Evolutionary conservation across 2,888 invertebrate genomes (phyloP), one percentile per base, ranked within the genome.

Genomic region (Petrolisthes manimaculis): DNA sequence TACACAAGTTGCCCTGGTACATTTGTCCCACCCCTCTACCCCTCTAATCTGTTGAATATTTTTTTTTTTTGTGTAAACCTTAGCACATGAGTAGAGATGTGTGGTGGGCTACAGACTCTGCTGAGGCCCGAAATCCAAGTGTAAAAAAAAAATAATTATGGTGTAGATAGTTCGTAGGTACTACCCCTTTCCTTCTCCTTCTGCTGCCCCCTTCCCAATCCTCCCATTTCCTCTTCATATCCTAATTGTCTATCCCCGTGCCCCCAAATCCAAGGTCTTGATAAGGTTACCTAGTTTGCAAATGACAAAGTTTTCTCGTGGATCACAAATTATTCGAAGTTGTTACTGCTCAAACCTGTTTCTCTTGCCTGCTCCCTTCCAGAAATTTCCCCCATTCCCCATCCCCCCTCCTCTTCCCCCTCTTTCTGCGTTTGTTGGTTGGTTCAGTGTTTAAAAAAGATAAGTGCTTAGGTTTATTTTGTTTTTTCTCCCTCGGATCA

Each of bases 271-370:
- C 80, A 71, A 71, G 79, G 74, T 84, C 88, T 88, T 88, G 78
- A 87, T 88, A 83, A 80, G 83, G 84, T 80, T 56, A 84, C 88
- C 88, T 88, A 88, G 88, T 88, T 88, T 88, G 88, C 88, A 88
- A 88, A 83, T 56, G 37, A 37, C 37, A 86, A 78, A 83, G 83
- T 87, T 88, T 88, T 88, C 88, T 84, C 61, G 80, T 80, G 78
- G 79, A 86, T 86, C 86, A 86, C 79, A 86, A 84, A 56, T 84
- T 80, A 88, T 88, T 84, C 80, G 61, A 79, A 88, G 84, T 88
- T 88, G 88, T 88, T 88, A 88, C 84, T 88, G 88, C 88, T 88
- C 88, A 88, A 88, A 84, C 88, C 88, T 88, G 80, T 53, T 84
- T 77, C 84, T 77, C 80, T 80, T 18, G 9, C 67, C 18, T 9